These are phyloP conservation scores for Callionymus lyra DNA, from an alignment of 2,113 vertebrate species.

Conservation along the genomic window DNA sequence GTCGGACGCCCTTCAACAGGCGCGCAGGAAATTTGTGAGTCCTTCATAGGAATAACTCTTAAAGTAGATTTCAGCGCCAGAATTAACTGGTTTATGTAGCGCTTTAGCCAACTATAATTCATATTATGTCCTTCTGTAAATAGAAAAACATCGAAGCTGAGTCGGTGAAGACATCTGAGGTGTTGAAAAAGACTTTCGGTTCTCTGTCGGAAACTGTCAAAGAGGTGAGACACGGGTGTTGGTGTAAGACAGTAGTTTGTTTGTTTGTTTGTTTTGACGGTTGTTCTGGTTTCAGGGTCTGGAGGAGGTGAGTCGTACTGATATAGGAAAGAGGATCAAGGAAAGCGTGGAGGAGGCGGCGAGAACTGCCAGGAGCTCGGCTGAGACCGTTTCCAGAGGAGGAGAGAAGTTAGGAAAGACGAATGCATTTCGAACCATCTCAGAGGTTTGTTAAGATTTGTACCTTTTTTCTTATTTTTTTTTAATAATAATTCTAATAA, in stretches of 20 bases:
- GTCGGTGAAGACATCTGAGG: conserved; percentile 84
- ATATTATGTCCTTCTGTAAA: not conserved
- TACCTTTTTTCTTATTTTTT: not conserved
- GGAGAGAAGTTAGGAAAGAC: conserved; percentile 82
- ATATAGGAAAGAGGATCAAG: conserved; percentile 84
- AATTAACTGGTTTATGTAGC: not conserved
- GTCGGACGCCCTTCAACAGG: conserved; percentile 84
- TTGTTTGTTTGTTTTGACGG: not conserved
- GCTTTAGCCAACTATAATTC: not conserved
- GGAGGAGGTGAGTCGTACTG: conserved; percentile 79
- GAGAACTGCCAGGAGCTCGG: conserved; percentile 80
- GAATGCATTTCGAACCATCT: conserved; percentile 79
- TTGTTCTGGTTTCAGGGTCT: conserved; percentile 64
- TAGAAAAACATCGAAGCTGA: conserved; percentile 94
- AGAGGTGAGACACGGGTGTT: conserved; percentile 65
- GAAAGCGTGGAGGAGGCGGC: conserved; percentile 85
- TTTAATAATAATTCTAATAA: not conserved
- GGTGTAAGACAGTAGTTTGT: not conserved
- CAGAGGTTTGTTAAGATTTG: no score
- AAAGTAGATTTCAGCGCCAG: not conserved
- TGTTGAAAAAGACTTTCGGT: conserved; percentile 82
- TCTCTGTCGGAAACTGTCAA: conserved; percentile 81
- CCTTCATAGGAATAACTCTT: no score
- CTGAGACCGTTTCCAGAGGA: conserved; percentile 77
- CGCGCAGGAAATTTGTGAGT: conserved; percentile 88